Evolutionary conservation across 2,888 invertebrate genomes (phyloP).

Genomic region (Cheilosia urbana): DNA sequence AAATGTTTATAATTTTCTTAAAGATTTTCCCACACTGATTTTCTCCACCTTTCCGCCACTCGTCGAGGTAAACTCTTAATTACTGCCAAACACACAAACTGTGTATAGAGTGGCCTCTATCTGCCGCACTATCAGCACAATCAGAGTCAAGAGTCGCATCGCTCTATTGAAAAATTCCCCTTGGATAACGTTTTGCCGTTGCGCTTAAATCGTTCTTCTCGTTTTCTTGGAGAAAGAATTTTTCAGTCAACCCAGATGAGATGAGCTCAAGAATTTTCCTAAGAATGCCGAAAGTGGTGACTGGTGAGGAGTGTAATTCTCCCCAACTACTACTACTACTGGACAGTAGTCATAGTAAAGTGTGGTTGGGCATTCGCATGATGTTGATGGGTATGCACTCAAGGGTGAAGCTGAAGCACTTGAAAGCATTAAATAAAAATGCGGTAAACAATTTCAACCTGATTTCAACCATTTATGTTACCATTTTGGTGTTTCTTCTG

Average conservation of each 20-base stretch:
- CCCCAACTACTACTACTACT: neutral
- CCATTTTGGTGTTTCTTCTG: no score
- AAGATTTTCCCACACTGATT: constrained; percentile 76
- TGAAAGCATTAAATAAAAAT: constrained; percentile 1
- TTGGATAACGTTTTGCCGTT: constrained; percentile 43
- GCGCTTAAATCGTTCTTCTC: constrained; percentile 30
- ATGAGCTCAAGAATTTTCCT: constrained; percentile 16
- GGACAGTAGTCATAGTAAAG: neutral
- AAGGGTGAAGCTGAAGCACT: constrained; percentile 27
- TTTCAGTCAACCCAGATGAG: neutral
- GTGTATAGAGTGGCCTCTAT: constrained; percentile 23
- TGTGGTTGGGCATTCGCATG: constrained; percentile 1
- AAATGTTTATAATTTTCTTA: constrained; percentile 67
- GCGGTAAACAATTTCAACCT: neutral
- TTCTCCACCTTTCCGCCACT: constrained; percentile 45
- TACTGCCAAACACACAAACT: constrained; percentile 68
- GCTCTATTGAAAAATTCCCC: constrained; percentile 9
- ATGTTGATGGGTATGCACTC: neutral
- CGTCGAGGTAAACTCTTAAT: constrained; percentile 74
- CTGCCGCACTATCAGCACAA: constrained; percentile 8
- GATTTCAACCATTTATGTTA: neutral
- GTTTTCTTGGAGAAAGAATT: constrained; percentile 32
- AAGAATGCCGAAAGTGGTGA: constrained; percentile 24
- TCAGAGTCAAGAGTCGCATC: neutral
- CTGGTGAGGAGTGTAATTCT: neutral